phyloP scores from a whole-genome alignment of 2,113 vertebrate species.

The Empidonax alnorum region DNA sequence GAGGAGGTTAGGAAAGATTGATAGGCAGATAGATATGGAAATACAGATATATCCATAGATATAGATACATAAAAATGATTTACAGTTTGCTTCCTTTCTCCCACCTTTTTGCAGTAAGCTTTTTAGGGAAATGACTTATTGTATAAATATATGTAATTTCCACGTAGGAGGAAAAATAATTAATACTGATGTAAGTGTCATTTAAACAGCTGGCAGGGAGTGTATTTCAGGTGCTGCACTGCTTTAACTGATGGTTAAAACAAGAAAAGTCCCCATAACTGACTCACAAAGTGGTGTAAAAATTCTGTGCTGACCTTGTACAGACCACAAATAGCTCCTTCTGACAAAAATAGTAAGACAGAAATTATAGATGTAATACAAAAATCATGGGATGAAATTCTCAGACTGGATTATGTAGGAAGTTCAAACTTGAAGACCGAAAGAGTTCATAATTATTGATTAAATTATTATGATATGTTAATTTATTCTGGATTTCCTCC shows the following conservation, averaged over 20 bases:
- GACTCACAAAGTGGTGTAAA: not conserved
- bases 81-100: slow-evolving; percentile 14
- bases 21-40: not conserved
- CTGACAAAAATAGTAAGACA: not conserved
- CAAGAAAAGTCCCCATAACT: not conserved
- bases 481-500: not conserved
- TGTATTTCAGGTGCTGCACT: not conserved
- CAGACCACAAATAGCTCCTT: not conserved
- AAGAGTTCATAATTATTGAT: not conserved
- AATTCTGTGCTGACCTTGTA: not conserved
- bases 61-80: not conserved
- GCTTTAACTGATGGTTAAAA: not conserved
- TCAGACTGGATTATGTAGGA: not conserved
- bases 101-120: not conserved
- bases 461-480: not conserved
- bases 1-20: slow-evolving; percentile 9
- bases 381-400: not conserved
- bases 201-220: not conserved
- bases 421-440: not conserved
- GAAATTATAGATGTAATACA: not conserved
- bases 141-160: not conserved
- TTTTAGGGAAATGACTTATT: not conserved
- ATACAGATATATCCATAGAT: not conserved
- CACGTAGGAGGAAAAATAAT: slow-evolving; percentile 8
- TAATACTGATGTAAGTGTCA: not conserved